These are phyloP conservation scores for Adela reaumurella DNA, from an alignment of 2,888 invertebrate species.

Conservation along the genomic window DNA sequence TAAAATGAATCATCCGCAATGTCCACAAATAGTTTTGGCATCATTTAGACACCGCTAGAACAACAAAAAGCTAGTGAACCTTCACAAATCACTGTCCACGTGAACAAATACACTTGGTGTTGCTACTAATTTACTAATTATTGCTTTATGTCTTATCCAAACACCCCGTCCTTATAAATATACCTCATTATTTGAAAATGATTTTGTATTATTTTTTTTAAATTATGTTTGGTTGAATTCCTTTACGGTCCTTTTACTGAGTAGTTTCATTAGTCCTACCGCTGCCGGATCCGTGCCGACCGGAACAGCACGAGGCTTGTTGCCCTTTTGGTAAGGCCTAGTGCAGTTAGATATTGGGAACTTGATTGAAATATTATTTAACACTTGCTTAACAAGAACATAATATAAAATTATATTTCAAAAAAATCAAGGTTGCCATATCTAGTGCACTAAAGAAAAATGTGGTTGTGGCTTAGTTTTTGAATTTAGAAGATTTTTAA, in stretches of 20 bases:
- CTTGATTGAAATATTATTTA: not conserved
- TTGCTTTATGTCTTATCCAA: constrained; percentile 47
- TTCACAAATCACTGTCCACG: constrained; percentile 16
- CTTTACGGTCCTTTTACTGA: constrained; percentile 34
- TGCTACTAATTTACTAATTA: constrained; percentile 57
- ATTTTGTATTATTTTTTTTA: constrained; percentile 25
- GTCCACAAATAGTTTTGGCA: not conserved
- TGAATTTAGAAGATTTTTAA: not conserved
- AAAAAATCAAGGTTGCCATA: not conserved
- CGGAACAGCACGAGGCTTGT: constrained; percentile 88
- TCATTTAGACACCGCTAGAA: not conserved
- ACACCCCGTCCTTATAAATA: constrained; percentile 16
- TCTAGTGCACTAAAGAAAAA: not conserved
- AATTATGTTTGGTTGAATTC: constrained; percentile 42
- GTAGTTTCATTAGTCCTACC: constrained; percentile 74
- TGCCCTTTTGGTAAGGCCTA: constrained; percentile 75
- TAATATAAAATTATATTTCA: not conserved
- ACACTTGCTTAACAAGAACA: no score
- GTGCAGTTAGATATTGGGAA: not conserved
- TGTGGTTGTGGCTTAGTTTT: constrained; percentile 3
- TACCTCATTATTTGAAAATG: constrained; percentile 22
- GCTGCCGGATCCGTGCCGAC: constrained; percentile 81
- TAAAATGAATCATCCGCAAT: not conserved
- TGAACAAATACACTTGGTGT: constrained; percentile 23
- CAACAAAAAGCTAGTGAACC: not conserved